Percentiles rank a stretch among this genome's conserved stretches.
Conservation (phyloP, 2,888 invertebrate genomes). For the Phengaris arion region DNA sequence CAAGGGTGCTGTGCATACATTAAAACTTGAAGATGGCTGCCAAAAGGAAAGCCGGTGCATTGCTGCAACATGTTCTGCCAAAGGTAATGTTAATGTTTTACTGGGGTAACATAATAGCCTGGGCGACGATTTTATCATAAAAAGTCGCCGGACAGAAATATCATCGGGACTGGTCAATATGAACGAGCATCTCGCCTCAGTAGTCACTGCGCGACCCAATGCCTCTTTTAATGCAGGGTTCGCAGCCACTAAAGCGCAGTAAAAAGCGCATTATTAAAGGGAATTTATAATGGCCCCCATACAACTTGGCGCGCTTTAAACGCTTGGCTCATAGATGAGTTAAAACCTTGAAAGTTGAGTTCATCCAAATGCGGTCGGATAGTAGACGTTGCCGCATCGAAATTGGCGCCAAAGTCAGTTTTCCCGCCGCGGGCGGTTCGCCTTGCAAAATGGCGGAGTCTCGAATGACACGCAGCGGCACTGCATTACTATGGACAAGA, state of each 20-base stretch:
- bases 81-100: constrained; percentile 65
- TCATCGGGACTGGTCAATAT: constrained; percentile 35
- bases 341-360: constrained; percentile 38
- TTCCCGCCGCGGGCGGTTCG: constrained; percentile 74
- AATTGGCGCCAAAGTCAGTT: constrained; percentile 78
- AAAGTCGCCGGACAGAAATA: constrained; percentile 33
- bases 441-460: constrained; percentile 75
- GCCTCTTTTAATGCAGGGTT: constrained; percentile 48
- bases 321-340: constrained; percentile 31
- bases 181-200: constrained; percentile 31
- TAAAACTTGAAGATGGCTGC: constrained; percentile 81
- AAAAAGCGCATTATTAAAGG: constrained; percentile 72
- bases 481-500: constrained; percentile 57
- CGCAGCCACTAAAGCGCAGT: constrained; percentile 56
- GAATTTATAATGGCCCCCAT: constrained; percentile 65
- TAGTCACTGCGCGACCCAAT: constrained; percentile 28
- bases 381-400: constrained; percentile 58
- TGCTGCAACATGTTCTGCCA: constrained; percentile 83
- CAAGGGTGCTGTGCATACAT: constrained; percentile 64
- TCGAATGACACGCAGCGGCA: constrained; percentile 69
- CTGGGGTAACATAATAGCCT: constrained; percentile 29
- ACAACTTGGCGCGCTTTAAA: constrained; percentile 36
- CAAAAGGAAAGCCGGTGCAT: constrained; percentile 86
- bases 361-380: constrained; percentile 52
- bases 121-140: constrained; percentile 5